A percentile compares a stretch with the other conserved stretches of the same genome.
These are phyloP conservation scores for Brotula barbata DNA, from an alignment of 2,797 vertebrate species.

Conservation along the genomic window DNA sequence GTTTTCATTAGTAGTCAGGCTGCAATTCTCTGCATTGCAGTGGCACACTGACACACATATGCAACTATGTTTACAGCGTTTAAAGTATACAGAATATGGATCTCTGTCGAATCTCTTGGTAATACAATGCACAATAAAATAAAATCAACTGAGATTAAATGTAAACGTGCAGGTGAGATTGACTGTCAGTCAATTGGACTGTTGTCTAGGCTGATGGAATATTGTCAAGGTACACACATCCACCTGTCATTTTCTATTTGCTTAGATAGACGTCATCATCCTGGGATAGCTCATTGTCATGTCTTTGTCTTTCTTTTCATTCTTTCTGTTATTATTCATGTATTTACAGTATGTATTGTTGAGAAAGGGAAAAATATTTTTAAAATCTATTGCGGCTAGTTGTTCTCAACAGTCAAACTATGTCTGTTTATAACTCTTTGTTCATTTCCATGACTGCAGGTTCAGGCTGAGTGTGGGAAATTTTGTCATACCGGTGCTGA, in stretches of 20 bases:
- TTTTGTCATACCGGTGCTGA: neutral
- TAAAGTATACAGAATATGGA: constrained; percentile 1
- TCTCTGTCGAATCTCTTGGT: constrained; percentile 6
- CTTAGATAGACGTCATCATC: constrained; percentile 4
- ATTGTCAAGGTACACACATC: neutral
- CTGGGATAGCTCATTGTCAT: constrained; percentile 1
- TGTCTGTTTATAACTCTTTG: no score
- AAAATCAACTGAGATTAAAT: no score
- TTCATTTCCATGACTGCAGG: neutral
- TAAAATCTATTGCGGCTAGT: neutral
- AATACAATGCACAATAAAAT: neutral
- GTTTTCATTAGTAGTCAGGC: constrained; percentile 54
- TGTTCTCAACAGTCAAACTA: neutral
- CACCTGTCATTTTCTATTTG: neutral
- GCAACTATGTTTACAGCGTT: constrained; percentile 13
- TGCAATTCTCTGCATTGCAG: constrained; percentile 66
- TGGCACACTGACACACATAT: constrained; percentile 62
- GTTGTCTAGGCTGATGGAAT: neutral
- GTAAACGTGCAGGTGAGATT: neutral
- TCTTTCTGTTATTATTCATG: neutral
- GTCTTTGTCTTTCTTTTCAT: neutral
- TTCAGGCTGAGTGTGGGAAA: neutral
- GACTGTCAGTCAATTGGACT: neutral
- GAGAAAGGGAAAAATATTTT: neutral
- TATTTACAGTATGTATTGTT: constrained; percentile 1